Evolutionary conservation across 2,797 vertebrate genomes (phyloP).

Genomic region (Coilia nasus): DNA sequence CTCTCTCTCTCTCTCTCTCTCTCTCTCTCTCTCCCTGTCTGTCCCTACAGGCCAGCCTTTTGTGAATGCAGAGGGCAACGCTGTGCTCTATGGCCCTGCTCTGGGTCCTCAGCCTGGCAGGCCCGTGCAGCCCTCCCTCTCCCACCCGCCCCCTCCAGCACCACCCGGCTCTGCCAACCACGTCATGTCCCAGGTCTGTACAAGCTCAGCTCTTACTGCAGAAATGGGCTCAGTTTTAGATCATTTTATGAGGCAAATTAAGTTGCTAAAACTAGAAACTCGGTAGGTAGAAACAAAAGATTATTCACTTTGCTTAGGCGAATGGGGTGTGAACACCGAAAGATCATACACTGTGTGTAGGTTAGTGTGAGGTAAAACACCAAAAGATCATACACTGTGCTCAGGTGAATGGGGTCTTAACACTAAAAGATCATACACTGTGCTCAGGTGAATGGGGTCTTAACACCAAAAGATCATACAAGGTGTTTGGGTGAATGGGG

Average conservation of each 20-base stretch:
- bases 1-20: not conserved
- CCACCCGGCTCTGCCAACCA: conserved; percentile 79
- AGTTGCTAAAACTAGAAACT: not conserved
- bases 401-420: no score
- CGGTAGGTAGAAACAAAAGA: not conserved
- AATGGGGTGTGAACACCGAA: no score
- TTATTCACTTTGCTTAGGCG: no score
- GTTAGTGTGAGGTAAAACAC: no score
- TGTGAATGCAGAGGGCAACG: conserved; percentile 88
- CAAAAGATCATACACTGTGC: no score
- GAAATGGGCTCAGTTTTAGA: not conserved
- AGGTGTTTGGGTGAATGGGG: no score
- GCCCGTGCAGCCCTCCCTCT: conserved; percentile 77
- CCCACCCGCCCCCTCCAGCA: conserved; percentile 63
- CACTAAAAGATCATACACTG: no score
- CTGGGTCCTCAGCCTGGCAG: conserved; percentile 81
- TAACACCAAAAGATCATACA: no score
- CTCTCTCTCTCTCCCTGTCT: not conserved
- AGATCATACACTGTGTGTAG: no score
- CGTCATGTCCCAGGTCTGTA: conserved; percentile 87
- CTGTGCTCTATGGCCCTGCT: conserved; percentile 88
- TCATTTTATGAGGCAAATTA: not conserved
- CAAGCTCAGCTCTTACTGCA: not conserved
- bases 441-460: no score
- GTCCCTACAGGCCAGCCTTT: conserved; percentile 87